A percentile compares a stretch with the other conserved stretches of the same genome.
Conservation (phyloP, 92 coral and sea anemone species). For the Umimayanthus kanabou region DNA sequence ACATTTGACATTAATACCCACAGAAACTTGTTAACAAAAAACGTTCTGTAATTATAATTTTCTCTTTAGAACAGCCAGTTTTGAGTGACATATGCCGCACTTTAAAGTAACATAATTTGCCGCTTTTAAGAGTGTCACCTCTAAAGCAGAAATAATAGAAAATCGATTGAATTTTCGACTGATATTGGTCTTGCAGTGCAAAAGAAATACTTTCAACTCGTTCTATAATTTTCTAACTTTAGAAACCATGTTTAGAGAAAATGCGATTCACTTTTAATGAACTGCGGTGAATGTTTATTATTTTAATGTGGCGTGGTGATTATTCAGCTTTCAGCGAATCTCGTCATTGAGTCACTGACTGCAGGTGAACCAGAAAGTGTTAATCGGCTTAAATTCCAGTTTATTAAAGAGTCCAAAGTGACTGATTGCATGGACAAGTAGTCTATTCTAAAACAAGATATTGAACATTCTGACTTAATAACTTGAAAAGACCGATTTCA, state of each 20-base stretch:
- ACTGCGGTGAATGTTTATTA: not conserved
- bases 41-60: not conserved
- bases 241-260: too few species aligned
- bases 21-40: not conserved
- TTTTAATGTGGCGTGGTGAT: not conserved
- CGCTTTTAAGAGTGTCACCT: not conserved
- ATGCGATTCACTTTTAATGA: not conserved
- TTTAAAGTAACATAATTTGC: too few species aligned
- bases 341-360: not conserved
- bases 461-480: not conserved
- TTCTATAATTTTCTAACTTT: too few species aligned
- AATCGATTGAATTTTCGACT: too few species aligned
- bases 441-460: not conserved
- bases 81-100: not conserved
- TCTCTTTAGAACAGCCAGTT: not conserved
- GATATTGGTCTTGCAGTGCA: too few species aligned
- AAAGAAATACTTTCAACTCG: too few species aligned
- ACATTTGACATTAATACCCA: not conserved
- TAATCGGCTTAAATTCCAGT: not conserved
- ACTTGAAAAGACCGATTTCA: not conserved
- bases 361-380: not conserved
- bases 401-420: not conserved
- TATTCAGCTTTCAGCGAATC: not conserved
- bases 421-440: not conserved
- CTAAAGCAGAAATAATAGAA: not conserved